Evolutionary conservation across 2,797 vertebrate genomes (phyloP).

Genomic region (Acropternis orthonyx): DNA sequence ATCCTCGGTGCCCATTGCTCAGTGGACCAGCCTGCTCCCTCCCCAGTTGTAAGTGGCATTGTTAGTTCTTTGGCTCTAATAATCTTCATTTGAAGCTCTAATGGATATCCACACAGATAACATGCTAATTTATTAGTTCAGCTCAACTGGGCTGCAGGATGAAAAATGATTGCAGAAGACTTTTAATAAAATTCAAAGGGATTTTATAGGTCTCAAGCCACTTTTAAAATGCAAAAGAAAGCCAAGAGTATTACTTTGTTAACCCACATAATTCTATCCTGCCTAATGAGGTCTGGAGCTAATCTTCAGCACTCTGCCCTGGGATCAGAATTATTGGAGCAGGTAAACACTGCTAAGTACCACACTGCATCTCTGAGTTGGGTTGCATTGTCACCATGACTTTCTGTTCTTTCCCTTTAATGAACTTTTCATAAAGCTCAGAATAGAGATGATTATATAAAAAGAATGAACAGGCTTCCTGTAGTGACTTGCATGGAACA

Average conservation of each 20-base stretch:
- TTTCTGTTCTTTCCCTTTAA: not conserved
- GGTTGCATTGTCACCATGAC: not conserved
- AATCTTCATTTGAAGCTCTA: conserved; percentile 52
- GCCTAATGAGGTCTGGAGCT: conserved; percentile 71
- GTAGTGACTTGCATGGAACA: not conserved
- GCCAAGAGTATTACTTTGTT: conserved; percentile 67
- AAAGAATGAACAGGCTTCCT: conserved; percentile 5
- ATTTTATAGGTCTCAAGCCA: conserved; percentile 75
- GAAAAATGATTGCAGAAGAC: conserved; percentile 66
- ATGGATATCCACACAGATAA: conserved; percentile 69
- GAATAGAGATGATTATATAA: not conserved
- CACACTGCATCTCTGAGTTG: not conserved
- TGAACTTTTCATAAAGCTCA: not conserved
- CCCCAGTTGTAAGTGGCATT: not conserved
- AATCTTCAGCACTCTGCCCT: conserved; percentile 48
- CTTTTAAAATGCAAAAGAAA: conserved; percentile 74
- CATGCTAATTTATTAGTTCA: conserved; percentile 72
- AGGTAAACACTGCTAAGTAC: conserved; percentile 63
- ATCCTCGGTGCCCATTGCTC: not conserved
- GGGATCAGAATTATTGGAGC: conserved; percentile 68
- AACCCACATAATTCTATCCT: conserved; percentile 70
- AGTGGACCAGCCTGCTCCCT: not conserved
- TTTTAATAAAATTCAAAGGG: conserved; percentile 75
- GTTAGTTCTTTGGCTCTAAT: conserved; percentile 38
- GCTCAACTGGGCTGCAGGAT: conserved; percentile 68